Percentiles rank a stretch among this genome's conserved stretches.
Evolutionary conservation across 2,888 invertebrate genomes (phyloP).

Genomic region (Drosophila bunnanda): DNA sequence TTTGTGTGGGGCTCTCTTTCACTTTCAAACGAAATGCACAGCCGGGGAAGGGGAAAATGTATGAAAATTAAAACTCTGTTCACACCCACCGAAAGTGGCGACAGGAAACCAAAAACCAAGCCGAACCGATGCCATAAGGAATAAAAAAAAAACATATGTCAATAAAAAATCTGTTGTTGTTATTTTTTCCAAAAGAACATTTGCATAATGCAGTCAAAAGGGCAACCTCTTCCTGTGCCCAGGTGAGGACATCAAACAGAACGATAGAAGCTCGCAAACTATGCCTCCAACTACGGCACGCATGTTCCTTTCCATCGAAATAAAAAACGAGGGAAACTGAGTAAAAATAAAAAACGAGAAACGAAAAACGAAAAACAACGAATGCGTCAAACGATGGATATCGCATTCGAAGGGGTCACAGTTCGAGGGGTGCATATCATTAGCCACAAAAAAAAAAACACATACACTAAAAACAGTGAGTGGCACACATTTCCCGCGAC

Average conservation of each 20-base stretch:
- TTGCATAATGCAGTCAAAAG: constrained; percentile 83
- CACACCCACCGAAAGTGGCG: constrained; percentile 70
- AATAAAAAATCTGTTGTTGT: constrained; percentile 72
- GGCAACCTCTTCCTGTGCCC: constrained; percentile 72
- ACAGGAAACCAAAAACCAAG: constrained; percentile 35
- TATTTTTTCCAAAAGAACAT: constrained; percentile 58
- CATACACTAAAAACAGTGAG: constrained; percentile 52
- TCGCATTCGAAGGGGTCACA: constrained; percentile 31
- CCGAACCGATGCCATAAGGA: constrained; percentile 34
- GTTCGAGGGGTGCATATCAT: constrained; percentile 82
- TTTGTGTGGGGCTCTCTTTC: constrained; percentile 60
- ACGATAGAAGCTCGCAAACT: constrained; percentile 43
- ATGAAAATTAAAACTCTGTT: constrained; percentile 70
- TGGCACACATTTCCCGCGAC: constrained; percentile 76
- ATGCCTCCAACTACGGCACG: constrained; percentile 61
- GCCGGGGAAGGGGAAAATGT: constrained; percentile 19
- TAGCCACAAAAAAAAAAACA: constrained; percentile 54
- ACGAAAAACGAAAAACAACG: constrained; percentile 28
- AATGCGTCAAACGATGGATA: constrained; percentile 63
- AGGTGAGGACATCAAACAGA: constrained; percentile 69
- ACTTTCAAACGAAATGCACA: constrained; percentile 61
- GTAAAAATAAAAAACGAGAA: constrained; percentile 38
- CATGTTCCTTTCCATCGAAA: constrained; percentile 72
- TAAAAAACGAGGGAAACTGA: constrained; percentile 25
- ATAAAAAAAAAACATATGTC: constrained; percentile 70